Conservation (phyloP, 2,888 invertebrate genomes). For the Fabriciana adippe region DNA sequence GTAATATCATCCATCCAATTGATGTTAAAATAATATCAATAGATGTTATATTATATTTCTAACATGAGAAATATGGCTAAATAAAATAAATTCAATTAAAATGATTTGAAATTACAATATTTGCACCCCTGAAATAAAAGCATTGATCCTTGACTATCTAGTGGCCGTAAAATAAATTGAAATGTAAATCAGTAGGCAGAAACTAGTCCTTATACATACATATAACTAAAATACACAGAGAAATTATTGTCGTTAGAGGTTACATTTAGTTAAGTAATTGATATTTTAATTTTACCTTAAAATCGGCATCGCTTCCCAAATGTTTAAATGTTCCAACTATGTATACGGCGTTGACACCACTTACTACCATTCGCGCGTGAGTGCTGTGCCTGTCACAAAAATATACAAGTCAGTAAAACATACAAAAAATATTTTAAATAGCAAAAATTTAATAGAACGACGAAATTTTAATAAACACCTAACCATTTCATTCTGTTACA, state of each 20-base stretch:
- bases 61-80: too few relatives aligned
- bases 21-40: too few relatives aligned
- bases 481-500: too few relatives aligned
- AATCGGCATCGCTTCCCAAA: conserved; percentile 87
- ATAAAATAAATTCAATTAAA: too few relatives aligned
- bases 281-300: conserved; percentile 81
- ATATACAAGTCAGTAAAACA: conserved; percentile 38
- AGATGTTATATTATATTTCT: too few relatives aligned
- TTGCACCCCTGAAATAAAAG: too few relatives aligned
- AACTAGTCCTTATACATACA: too few relatives aligned
- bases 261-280: not conserved
- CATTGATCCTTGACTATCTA: too few relatives aligned
- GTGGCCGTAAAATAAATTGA: too few relatives aligned
- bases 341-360: conserved; percentile 89
- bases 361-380: conserved; percentile 90
- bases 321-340: conserved; percentile 91
- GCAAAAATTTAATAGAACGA: not conserved
- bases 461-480: not conserved
- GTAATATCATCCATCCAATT: too few relatives aligned
- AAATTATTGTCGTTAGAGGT: not conserved
- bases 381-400: conserved; percentile 84
- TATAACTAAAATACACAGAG: not conserved
- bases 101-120: too few relatives aligned
- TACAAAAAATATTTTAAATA: not conserved
- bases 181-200: too few relatives aligned